These are phyloP conservation scores for Drosophila neotestacea DNA, from an alignment of 2,888 invertebrate genomes.

Conservation along the genomic window DNA sequence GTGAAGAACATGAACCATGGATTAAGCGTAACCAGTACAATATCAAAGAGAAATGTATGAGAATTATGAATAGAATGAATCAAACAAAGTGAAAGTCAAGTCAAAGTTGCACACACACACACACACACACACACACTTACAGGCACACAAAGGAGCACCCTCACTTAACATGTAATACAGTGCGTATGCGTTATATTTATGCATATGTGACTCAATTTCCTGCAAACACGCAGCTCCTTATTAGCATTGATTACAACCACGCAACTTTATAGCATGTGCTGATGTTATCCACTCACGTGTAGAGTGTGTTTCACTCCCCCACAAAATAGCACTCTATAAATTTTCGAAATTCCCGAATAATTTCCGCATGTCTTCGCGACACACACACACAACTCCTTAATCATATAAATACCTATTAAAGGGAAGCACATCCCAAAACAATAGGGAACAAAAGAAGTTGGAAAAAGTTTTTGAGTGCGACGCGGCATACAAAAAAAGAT, in stretches of 20 bases:
- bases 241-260: conserved; percentile 63
- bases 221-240: conserved; percentile 57
- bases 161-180: conserved; percentile 28
- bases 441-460: conserved; percentile 1
- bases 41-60: conserved; percentile 33
- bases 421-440: conserved; percentile 9
- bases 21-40: conserved; percentile 35
- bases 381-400: conserved; percentile 58
- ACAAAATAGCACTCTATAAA: conserved; percentile 28
- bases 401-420: conserved; percentile 56
- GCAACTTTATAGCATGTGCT: conserved; percentile 19
- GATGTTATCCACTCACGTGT: conserved; percentile 39
- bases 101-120: conserved; percentile 44
- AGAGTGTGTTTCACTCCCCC: conserved; percentile 13
- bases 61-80: conserved; percentile 48
- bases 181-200: conserved; percentile 65
- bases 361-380: conserved; percentile 45
- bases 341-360: conserved; percentile 39
- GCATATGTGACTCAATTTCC: conserved; percentile 65
- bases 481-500: conserved; percentile 2
- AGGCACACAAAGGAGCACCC: conserved; percentile 17
- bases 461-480: conserved; percentile 34
- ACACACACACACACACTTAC: conserved; percentile 24
- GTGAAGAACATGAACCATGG: conserved; percentile 48
- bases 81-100: conserved; percentile 57